A percentile compares a stretch with the other conserved stretches of the same genome.
phyloP scores from a whole-genome alignment of 2,888 invertebrate species.

The Cordilura impudica region DNA sequence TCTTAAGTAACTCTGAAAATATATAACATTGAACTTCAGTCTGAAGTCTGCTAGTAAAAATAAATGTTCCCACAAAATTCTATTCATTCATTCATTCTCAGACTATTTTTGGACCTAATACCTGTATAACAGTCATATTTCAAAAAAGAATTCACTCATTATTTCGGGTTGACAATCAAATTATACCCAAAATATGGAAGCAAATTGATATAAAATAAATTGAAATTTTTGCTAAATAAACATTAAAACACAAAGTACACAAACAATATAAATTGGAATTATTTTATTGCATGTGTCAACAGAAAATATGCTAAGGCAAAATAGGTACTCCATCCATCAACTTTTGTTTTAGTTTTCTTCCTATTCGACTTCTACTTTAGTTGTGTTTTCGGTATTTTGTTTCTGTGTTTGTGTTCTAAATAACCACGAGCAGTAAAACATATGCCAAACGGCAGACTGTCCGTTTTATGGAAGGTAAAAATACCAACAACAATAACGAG shows the following conservation, averaged over 20 bases:
- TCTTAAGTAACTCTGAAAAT: too few relatives aligned
- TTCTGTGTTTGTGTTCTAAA: neutral
- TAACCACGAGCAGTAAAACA: neutral
- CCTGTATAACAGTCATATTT: too few relatives aligned
- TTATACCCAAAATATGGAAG: neutral
- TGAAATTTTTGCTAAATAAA: neutral
- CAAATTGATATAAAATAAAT: neutral
- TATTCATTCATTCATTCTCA: too few relatives aligned
- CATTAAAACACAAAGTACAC: neutral
- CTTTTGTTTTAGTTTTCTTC: neutral
- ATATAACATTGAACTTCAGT: too few relatives aligned
- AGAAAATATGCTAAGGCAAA: neutral
- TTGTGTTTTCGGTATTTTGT: neutral
- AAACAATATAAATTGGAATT: neutral
- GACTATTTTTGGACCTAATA: too few relatives aligned
- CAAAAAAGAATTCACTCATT: too few relatives aligned
- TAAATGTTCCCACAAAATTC: too few relatives aligned
- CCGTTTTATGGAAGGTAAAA: neutral
- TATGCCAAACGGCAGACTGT: neutral
- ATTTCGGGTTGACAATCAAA: neutral
- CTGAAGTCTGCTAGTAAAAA: too few relatives aligned
- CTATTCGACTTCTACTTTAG: neutral
- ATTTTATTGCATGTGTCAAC: neutral
- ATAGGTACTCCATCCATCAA: too few relatives aligned
- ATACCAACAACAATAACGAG: neutral